phyloP scores from a whole-genome alignment of 2,888 invertebrate genomes.

The Syrista parreyssii region DNA sequence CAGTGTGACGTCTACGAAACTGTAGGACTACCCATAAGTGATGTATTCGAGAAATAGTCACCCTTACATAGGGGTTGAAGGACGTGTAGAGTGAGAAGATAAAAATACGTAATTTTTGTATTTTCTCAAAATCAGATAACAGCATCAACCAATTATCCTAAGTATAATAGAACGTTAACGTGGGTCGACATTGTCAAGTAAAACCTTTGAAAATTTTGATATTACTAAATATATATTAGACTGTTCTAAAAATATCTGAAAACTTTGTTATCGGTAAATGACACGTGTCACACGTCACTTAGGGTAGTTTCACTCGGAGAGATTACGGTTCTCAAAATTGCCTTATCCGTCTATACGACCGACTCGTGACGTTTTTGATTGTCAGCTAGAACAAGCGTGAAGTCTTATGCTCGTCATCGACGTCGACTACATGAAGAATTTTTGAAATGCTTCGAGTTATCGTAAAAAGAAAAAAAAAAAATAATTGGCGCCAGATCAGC shows the following conservation, averaged over 20 bases:
- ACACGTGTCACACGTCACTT: not conserved
- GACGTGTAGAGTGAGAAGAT: not conserved
- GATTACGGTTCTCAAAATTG: no score
- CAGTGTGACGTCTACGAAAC: not conserved
- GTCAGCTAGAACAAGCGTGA: no score
- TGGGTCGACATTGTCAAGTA: not conserved
- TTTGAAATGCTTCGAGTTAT: not conserved
- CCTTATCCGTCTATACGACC: not conserved
- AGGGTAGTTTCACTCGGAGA: not conserved
- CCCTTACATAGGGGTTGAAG: not conserved
- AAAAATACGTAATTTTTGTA: not conserved
- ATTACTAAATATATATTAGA: not conserved
- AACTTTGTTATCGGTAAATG: not conserved
- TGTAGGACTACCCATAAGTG: not conserved
- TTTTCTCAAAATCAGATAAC: not conserved
- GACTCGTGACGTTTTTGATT: not conserved
- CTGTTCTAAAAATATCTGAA: not conserved
- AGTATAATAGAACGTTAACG: not conserved
- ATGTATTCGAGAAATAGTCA: not conserved
- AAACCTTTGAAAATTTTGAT: not conserved
- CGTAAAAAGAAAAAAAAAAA: slow-evolving; percentile 14
- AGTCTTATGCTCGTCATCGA: not conserved
- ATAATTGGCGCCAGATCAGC: slow-evolving; percentile 31
- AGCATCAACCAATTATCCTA: not conserved
- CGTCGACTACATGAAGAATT: not conserved